These are phyloP conservation scores for Euleptes europaea DNA, from an alignment of 2,113 vertebrate species.

Conservation along the genomic window DNA sequence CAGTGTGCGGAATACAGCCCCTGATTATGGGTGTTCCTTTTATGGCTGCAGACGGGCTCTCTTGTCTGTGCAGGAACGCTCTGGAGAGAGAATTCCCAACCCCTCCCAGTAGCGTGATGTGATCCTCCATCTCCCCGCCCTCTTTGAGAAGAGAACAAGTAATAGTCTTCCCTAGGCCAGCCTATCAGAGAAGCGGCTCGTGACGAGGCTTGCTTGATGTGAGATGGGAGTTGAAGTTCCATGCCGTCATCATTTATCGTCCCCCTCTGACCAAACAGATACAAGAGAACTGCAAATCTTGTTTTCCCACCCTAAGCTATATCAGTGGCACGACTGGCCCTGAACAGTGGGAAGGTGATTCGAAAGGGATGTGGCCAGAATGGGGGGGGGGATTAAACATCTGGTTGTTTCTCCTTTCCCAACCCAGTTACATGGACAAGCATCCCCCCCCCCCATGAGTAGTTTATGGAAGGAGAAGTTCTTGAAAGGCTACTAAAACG, in stretches of 20 bases:
- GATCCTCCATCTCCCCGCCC: neutral
- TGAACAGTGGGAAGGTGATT: neutral
- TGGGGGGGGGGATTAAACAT: neutral
- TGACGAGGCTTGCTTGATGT: conserved; percentile 41
- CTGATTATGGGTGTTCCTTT: conserved; percentile 15
- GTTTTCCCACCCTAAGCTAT: neutral
- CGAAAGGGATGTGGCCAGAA: neutral
- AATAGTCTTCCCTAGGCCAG: neutral
- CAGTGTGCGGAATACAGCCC: neutral
- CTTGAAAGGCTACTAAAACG: conserved; percentile 17
- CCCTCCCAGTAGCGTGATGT: conserved; percentile 18
- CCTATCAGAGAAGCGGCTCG: conserved; percentile 5
- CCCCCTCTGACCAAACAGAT: accelerated
- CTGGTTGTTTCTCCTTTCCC: neutral
- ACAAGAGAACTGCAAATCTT: neutral
- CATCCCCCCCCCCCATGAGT: neutral
- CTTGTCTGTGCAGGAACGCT: neutral
- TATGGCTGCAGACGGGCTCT: neutral
- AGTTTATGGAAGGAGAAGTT: conserved; percentile 5
- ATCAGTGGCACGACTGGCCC: neutral
- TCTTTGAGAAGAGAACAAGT: neutral
- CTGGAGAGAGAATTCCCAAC: neutral
- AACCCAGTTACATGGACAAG: neutral
- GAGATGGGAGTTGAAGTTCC: conserved; percentile 24
- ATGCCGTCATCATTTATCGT: neutral